Percentiles rank a stretch among this genome's conserved stretches.
Evolutionary conservation across 2,888 invertebrate species (phyloP).

Genomic region (Drosophila sordidapex): DNA sequence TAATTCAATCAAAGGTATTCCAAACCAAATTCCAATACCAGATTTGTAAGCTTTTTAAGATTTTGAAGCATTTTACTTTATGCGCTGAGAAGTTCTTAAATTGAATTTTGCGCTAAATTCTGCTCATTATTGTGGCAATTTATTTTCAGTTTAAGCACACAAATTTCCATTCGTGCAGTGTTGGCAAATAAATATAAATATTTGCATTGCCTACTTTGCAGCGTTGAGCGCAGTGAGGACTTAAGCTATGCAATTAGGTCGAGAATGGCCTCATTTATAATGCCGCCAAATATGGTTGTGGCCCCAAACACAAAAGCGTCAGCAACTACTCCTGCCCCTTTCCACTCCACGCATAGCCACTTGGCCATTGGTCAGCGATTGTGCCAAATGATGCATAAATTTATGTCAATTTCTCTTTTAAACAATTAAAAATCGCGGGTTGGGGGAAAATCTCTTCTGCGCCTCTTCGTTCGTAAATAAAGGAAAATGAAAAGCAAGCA

Average conservation of each 20-base stretch:
- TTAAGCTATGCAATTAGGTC: slow-evolving; percentile 50
- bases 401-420: slow-evolving; percentile 71
- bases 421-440: slow-evolving; percentile 66
- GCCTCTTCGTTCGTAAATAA: slow-evolving; percentile 12
- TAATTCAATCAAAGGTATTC: slow-evolving; percentile 35
- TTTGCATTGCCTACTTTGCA: slow-evolving; percentile 61
- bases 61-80: not conserved
- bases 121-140: not conserved
- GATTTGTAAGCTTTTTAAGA: not conserved
- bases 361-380: slow-evolving; percentile 47
- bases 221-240: slow-evolving; percentile 17
- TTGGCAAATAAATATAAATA: slow-evolving; percentile 37
- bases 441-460: slow-evolving; percentile 8
- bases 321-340: not conserved
- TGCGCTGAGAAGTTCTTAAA: not conserved
- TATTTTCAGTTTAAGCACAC: not conserved
- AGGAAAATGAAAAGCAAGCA: slow-evolving; percentile 37
- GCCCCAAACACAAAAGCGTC: slow-evolving; percentile 36
- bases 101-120: not conserved
- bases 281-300: slow-evolving; percentile 37
- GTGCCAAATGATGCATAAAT: slow-evolving; percentile 68
- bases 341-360: not conserved
- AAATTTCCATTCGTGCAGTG: slow-evolving; percentile 36
- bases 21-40: slow-evolving; percentile 1
- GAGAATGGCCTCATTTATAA: slow-evolving; percentile 54